Evolutionary conservation across 2,888 invertebrate species (phyloP), one percentile per base, ranked within the genome.

Genomic region (Zaprionus lineosus): DNA sequence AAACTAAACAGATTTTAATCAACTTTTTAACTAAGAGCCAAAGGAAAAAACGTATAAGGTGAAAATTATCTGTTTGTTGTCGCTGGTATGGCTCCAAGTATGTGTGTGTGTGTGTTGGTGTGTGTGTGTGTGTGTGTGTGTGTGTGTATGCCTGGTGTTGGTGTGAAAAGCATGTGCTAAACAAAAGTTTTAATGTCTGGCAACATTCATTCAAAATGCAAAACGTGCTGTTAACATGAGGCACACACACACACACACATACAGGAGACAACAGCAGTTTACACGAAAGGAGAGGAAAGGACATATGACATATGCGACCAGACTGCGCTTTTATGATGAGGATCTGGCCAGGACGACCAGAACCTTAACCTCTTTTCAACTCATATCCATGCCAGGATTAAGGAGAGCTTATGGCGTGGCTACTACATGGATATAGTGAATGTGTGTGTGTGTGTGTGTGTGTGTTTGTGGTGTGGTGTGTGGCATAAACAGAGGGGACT

Each of bases 171-270:
- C 50, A 59, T 64, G 43, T 68, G 65, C 53, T 58, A 33, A 64
- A 39, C 41, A 47, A 68, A 58, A 68, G 50, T 43, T 68, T 51
- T 64, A 41, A 34, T 53, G 65, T 34, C 52, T 26, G 51, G 15
- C 41, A 46, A 48, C 31, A 36, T 40, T 21, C 29, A 18, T 36
- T 43, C 36, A 43, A 55, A 65, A 65, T 71, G 40, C 51, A 52
- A 60, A 69, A 60, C 60, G 51, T 52, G 43, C 48, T 60, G 51
- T 60, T 47, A 50, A 47, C 48, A 56, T 18, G 24, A 7, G 12
- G 12, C 21, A 36, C 19, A 40, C 29, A 33, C 15, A 33, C 53
- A 28, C 31, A 60, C 39, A 43, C 16, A n/a, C 37, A 26, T 14
- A 18, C 39, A 16, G 12, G 4, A 40, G 6, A 24, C 4, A 24